These are phyloP conservation scores for Syrrhaptes paradoxus DNA, from an alignment of 2,113 vertebrate genomes.

Conservation along the genomic window DNA sequence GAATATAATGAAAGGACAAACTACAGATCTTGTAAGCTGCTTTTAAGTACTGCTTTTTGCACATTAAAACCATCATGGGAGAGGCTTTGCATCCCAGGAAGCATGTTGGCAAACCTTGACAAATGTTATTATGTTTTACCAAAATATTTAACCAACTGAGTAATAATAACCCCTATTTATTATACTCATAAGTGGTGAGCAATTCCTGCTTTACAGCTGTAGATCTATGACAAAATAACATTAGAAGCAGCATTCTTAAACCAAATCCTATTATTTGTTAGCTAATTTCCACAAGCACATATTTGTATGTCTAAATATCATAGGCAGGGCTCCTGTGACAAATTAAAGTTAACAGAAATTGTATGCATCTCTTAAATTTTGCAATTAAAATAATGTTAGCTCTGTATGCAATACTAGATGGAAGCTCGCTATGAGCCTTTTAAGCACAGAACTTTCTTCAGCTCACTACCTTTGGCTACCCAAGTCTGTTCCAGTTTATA, in stretches of 20 bases:
- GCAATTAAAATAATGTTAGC: neutral
- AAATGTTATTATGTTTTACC: neutral
- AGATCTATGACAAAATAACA: neutral
- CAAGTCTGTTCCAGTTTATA: neutral
- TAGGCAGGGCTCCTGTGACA: neutral
- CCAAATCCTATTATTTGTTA: neutral
- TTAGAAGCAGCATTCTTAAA: neutral
- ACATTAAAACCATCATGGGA: neutral
- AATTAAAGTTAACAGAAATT: conserved; percentile 24
- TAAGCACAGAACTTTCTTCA: conserved; percentile 44
- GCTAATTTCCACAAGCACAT: conserved; percentile 27
- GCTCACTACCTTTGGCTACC: conserved; percentile 10
- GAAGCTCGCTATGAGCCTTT: neutral
- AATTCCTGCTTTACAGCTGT: neutral
- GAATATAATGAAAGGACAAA: neutral
- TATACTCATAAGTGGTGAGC: neutral
- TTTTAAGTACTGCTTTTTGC: neutral
- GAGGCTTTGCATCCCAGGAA: neutral
- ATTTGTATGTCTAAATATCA: neutral
- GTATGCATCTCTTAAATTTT: neutral
- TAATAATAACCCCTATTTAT: neutral
- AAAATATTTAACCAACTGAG: conserved; percentile 27
- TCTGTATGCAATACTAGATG: conserved; percentile 20
- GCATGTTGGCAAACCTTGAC: neutral
- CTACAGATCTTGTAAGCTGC: neutral